A percentile compares a stretch with the other conserved stretches of the same genome.
phyloP scores from a whole-genome alignment of 2,113 vertebrate species.

The Petrocephalus microphthalmus region DNA sequence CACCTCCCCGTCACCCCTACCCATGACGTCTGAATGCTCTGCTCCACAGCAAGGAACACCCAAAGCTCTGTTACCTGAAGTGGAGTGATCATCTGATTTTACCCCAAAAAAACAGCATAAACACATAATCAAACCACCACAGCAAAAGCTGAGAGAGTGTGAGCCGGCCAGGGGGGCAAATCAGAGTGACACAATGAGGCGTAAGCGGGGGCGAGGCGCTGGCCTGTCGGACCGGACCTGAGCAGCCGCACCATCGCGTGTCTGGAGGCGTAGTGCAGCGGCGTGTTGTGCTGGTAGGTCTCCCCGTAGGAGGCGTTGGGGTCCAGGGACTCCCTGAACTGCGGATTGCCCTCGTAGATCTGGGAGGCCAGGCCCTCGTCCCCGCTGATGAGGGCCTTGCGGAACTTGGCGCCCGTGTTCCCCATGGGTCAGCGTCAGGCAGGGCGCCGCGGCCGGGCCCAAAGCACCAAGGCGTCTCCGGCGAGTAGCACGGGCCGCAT shows the following conservation, averaged over 20 bases:
- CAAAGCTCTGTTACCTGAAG: neutral
- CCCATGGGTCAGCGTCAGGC: slow-evolving; percentile 65
- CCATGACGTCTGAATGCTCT: neutral
- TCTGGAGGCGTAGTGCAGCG: slow-evolving; percentile 89
- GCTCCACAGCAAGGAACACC: neutral
- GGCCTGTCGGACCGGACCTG: slow-evolving; percentile 65
- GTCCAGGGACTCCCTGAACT: slow-evolving; percentile 92
- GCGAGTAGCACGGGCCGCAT: neutral
- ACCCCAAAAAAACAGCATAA: neutral
- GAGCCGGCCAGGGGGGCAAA: neutral
- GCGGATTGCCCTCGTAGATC: slow-evolving; percentile 91
- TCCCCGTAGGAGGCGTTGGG: slow-evolving; percentile 96
- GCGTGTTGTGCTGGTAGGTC: slow-evolving; percentile 95
- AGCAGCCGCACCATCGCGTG: slow-evolving; percentile 92
- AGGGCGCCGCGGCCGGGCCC: neutral
- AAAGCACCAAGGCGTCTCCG: neutral
- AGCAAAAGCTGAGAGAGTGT: neutral
- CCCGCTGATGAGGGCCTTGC: slow-evolving; percentile 92
- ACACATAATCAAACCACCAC: neutral
- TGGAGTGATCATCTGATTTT: neutral
- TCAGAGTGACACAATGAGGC: neutral
- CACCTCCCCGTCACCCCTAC: neutral
- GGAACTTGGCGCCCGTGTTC: slow-evolving; percentile 97
- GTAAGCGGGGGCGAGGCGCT: neutral
- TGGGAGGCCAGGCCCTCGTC: slow-evolving; percentile 91